A percentile compares a stretch with the other conserved stretches of the same genome.
Evolutionary conservation across 2,113 vertebrate genomes (phyloP).

Genomic region (Neotragus pygmaeus): DNA sequence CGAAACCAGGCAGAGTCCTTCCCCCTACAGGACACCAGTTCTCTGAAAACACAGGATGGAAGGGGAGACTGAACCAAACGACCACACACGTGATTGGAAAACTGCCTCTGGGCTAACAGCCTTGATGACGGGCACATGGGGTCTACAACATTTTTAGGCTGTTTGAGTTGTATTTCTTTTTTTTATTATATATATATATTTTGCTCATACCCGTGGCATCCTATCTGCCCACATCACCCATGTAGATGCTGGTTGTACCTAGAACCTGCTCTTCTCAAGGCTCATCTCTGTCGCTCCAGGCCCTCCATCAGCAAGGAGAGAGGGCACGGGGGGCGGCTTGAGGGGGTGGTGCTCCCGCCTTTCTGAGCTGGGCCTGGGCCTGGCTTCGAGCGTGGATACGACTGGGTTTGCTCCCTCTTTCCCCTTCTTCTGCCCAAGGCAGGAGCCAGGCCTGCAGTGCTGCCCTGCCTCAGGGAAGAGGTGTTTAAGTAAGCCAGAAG

Average conservation of each 20-base stretch:
- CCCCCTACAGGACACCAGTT: not conserved
- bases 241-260: not conserved
- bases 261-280: not conserved
- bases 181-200: not conserved
- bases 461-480: not conserved
- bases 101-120: not conserved
- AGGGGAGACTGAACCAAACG: not conserved
- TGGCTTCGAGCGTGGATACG: not conserved
- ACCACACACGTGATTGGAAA: rapidly evolving
- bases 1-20: not conserved
- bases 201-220: not conserved
- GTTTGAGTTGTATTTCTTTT: not conserved
- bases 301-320: not conserved
- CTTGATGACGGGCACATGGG: not conserved
- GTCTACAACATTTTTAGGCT: not conserved
- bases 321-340: not conserved
- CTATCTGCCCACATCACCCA: not conserved
- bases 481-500: not conserved
- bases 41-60: not conserved
- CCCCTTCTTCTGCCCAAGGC: not conserved
- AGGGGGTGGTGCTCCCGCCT: rapidly evolving
- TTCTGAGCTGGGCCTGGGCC: not conserved
- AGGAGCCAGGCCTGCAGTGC: rapidly evolving
- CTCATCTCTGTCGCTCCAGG: not conserved
- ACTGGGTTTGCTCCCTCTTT: not conserved